Conservation (phyloP, 2,888 invertebrate species). For the Drosophila demipolita region DNA sequence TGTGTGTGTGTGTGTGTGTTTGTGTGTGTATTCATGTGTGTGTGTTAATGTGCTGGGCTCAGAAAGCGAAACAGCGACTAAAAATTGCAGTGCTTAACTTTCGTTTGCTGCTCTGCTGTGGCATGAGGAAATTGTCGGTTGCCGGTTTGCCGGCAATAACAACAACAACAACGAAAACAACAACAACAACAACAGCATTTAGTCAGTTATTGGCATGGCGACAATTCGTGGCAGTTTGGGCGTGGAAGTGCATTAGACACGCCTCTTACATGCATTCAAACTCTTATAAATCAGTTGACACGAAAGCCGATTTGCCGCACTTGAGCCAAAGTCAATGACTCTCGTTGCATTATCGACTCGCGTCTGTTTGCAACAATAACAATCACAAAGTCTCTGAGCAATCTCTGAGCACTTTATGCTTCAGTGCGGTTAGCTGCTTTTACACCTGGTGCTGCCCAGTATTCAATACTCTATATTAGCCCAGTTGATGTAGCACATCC, state of each 20-base stretch:
- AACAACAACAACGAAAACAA: not conserved
- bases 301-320: constrained; percentile 9
- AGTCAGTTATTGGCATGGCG: constrained; percentile 15
- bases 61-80: constrained; percentile 77
- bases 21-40: constrained; percentile 15
- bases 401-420: constrained; percentile 8
- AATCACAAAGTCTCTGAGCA: not conserved
- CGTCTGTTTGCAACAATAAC: not conserved
- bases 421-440: constrained; percentile 6
- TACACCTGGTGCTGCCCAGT: constrained; percentile 14
- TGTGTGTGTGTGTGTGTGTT: constrained; percentile 8
- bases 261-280: constrained; percentile 24
- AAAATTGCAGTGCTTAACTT: constrained; percentile 70
- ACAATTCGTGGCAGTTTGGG: constrained; percentile 35
- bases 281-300: constrained; percentile 21
- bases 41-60: constrained; percentile 61
- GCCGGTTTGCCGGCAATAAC: constrained; percentile 23
- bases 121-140: constrained; percentile 66
- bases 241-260: constrained; percentile 42
- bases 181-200: constrained; percentile 13
- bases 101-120: constrained; percentile 58
- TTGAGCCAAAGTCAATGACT: constrained; percentile 33
- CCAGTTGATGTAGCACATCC: not conserved
- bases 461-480: not conserved
- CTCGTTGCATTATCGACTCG: constrained; percentile 14